Evolutionary conservation across 2,888 invertebrate species (phyloP), one percentile per base, ranked within the genome.

Genomic region (Microchrysa polita): DNA sequence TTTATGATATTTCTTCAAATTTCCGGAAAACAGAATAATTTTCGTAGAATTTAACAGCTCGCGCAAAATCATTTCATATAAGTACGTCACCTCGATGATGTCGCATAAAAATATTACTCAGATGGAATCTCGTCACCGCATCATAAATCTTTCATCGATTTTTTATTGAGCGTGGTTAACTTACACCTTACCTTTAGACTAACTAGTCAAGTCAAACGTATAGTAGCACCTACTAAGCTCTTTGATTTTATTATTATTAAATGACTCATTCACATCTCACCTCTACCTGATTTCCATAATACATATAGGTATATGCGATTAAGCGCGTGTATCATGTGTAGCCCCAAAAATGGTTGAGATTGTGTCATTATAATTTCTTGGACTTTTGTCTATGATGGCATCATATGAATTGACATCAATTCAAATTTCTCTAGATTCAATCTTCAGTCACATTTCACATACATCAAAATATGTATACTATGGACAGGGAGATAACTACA

Each of bases 261-360:
- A 16, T 48, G 65, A 48, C 48, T 48, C n/a, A n/a, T n/a, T n/a
- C 65, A 65, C 65, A n/a, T 48, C 48, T 4, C 22, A 4, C 42
- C 44, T 20, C 65, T 44, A 44, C 48, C 48, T 65, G 48, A 65
- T 48, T 48, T n/a, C 34, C 65, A 65, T 42, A 65, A 42, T 22
- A n/a, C n/a, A n/a, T n/a, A n/a, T n/a, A n/a, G n/a, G n/a, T n/a
- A n/a, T n/a, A 20, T 18, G 65, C 48, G 18, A 65, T 44, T 48
- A 44, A 40, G 61, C 23, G 27, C 27, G 27, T 34, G 27, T 34
- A 34, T 40, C 23, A 7, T 7, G 27, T 34, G 27, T 34, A 34
- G 4, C 27, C 7, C 27, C 27, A 7, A 34, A 34, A 34, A 34
- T 34, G 27, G 27, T 2, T 34, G 7, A 34, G 27, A 34, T 34